Evolutionary conservation across 2,113 vertebrate species (phyloP).

Genomic region (Loxodonta africana): DNA sequence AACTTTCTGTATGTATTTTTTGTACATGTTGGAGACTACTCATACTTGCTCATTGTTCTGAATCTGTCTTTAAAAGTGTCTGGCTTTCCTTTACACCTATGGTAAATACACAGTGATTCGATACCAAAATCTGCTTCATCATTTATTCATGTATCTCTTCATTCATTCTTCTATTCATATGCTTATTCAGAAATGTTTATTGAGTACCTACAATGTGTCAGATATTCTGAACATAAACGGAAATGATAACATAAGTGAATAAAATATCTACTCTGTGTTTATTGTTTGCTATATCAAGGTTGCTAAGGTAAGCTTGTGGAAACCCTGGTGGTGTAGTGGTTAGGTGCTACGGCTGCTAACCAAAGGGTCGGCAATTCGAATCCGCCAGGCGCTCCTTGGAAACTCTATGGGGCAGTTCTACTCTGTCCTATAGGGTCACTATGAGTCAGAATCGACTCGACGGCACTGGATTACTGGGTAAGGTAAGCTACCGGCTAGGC

Average conservation of each 20-base stretch:
- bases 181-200: neutral
- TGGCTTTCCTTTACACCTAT: neutral
- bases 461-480: no score
- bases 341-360: no score
- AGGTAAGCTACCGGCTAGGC: neutral
- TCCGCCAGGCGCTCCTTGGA: no score
- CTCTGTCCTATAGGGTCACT: no score
- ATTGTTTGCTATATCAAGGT: neutral
- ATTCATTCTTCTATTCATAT: neutral
- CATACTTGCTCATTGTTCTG: neutral
- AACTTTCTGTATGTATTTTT: constrained; percentile 95
- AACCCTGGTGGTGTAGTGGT: no score
- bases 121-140: neutral
- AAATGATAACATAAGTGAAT: neutral
- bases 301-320: neutral
- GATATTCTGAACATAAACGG: neutral
- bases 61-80: neutral
- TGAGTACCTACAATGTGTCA: neutral
- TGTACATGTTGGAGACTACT: neutral
- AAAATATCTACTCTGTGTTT: neutral
- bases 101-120: neutral
- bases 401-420: no score
- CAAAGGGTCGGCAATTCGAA: no score
- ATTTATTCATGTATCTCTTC: neutral
- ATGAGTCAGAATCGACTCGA: no score